Evolutionary conservation across 2,113 vertebrate species (phyloP).

Genomic region (Nothobranchius kuhntae): DNA sequence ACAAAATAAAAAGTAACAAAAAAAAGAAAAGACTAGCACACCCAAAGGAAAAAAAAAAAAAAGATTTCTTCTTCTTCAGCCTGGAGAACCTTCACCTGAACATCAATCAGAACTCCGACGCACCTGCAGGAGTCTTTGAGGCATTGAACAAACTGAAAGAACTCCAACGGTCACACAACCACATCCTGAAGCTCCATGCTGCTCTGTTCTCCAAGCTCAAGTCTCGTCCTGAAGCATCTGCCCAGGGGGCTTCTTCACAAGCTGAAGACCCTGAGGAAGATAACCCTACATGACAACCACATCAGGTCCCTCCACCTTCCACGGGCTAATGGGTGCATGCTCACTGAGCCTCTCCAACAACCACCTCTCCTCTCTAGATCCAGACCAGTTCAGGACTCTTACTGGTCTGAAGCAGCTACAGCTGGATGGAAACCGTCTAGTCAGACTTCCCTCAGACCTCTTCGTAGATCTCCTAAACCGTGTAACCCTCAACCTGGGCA

Average conservation of each 20-base stretch:
- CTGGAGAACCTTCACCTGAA: constrained; percentile 62
- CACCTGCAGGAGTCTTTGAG: constrained; percentile 45
- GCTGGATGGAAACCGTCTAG: constrained; percentile 55
- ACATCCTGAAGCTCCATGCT: constrained; percentile 38
- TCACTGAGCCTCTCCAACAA: constrained; percentile 60
- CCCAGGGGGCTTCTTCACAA: constrained; percentile 48
- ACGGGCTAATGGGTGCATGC: constrained; percentile 29
- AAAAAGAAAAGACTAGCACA: too few relatives aligned
- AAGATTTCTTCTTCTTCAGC: too few relatives aligned
- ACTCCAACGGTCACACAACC: constrained; percentile 66
- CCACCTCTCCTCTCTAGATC: constrained; percentile 33
- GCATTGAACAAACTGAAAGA: constrained; percentile 38
- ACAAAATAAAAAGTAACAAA: too few relatives aligned
- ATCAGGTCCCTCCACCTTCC: constrained; percentile 58
- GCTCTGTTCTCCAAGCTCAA: constrained; percentile 42
- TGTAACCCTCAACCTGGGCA: constrained; percentile 47
- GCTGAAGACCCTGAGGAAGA: constrained; percentile 43
- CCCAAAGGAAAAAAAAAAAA: too few relatives aligned
- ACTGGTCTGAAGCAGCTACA: constrained; percentile 46
- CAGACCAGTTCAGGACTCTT: constrained; percentile 51
- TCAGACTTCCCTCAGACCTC: constrained; percentile 32
- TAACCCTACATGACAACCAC: constrained; percentile 62
- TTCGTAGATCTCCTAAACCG: constrained; percentile 46
- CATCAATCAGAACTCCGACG: constrained; percentile 54
- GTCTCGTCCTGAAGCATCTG: constrained; percentile 36